phyloP scores from a whole-genome alignment of 2,888 invertebrate species.

The Zhengitettix transpicula region DNA sequence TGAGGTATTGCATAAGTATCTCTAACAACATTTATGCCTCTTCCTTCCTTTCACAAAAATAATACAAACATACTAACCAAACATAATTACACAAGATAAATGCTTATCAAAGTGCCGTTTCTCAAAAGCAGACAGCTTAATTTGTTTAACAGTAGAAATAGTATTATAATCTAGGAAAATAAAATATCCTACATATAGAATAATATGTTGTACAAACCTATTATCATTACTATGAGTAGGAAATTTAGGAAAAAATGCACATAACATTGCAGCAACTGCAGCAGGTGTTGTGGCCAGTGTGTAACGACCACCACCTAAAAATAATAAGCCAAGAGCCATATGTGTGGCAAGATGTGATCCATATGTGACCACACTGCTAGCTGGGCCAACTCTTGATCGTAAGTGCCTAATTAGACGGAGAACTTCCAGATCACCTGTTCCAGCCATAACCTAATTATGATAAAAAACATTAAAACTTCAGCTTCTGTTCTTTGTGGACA shows the following conservation, averaged over 20 bases:
- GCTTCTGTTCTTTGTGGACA: too few relatives aligned
- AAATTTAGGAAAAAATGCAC: constrained; percentile 92
- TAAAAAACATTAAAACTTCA: too few relatives aligned
- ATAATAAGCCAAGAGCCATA: constrained; percentile 82
- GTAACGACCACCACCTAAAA: constrained; percentile 84
- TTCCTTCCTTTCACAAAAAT: too few relatives aligned
- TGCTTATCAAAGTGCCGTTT: too few relatives aligned
- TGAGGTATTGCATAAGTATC: too few relatives aligned
- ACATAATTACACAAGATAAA: too few relatives aligned
- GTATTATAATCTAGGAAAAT: too few relatives aligned
- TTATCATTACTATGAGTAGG: constrained; percentile 94
- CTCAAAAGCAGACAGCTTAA: too few relatives aligned
- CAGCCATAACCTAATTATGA: constrained; percentile 61
- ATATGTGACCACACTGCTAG: constrained; percentile 59
- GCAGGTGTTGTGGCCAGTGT: constrained; percentile 66
- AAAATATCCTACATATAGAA: not conserved
- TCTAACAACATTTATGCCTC: too few relatives aligned
- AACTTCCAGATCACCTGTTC: constrained; percentile 73
- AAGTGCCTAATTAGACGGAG: constrained; percentile 73
- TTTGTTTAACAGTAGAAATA: too few relatives aligned
- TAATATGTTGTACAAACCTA: constrained; percentile 34
- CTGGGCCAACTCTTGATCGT: constrained; percentile 60
- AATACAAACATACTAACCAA: too few relatives aligned
- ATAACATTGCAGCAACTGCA: constrained; percentile 77
- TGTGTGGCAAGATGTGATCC: constrained; percentile 91